Evolutionary conservation across 2,113 vertebrate species (phyloP).

Genomic region (Carassius gibelio): DNA sequence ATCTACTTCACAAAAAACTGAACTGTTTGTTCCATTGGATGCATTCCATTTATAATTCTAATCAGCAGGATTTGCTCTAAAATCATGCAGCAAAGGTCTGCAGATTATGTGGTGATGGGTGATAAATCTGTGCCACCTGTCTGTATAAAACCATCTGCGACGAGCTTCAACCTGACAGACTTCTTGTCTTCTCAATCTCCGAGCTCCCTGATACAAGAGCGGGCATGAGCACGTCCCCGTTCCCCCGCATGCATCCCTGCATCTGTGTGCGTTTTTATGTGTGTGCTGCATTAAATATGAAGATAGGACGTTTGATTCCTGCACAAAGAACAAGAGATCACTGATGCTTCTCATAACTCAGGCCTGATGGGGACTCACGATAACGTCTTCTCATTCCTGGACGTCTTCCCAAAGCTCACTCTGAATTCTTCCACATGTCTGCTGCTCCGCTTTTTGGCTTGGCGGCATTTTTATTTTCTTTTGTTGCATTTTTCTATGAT

Average conservation of each 20-base stretch:
- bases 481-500: constrained; percentile 32
- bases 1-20: background rate
- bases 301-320: constrained; percentile 70
- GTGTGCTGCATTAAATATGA: constrained; percentile 51
- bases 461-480: background rate
- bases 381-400: constrained; percentile 57
- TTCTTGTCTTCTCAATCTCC: constrained; percentile 60
- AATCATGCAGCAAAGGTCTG: background rate
- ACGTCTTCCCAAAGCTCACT: constrained; percentile 47
- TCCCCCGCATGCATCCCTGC: constrained; percentile 61
- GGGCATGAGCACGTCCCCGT: constrained; percentile 57
- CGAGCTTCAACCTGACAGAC: constrained; percentile 68
- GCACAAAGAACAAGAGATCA: constrained; percentile 65
- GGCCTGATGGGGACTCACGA: constrained; percentile 61
- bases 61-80: background rate
- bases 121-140: constrained; percentile 58
- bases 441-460: background rate
- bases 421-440: constrained; percentile 49
- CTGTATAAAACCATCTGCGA: constrained; percentile 63
- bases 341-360: constrained; percentile 67
- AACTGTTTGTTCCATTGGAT: background rate
- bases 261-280: constrained; percentile 48
- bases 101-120: background rate
- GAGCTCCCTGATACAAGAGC: constrained; percentile 57
- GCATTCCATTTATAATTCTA: background rate